A percentile compares a stretch with the other conserved stretches of the same genome.
These are phyloP conservation scores for Trialeurodes vaporariorum DNA, from an alignment of 1,140 invertebrate species.

Conservation along the genomic window DNA sequence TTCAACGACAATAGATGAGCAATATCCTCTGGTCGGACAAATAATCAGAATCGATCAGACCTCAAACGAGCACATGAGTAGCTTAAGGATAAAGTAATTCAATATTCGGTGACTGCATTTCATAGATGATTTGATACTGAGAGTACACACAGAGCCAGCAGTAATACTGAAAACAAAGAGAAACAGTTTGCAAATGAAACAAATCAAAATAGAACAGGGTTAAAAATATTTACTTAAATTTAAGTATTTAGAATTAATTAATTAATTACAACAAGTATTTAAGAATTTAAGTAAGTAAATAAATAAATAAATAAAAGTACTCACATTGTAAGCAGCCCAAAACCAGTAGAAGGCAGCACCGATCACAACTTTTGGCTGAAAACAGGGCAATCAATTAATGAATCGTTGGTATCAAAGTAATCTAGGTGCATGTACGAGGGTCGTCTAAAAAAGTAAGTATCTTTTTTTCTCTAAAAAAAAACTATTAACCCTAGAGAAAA, in stretches of 20 bases:
- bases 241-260: slow-evolving; percentile 4
- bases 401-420: too few relatives aligned
- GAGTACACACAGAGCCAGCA: slow-evolving; percentile 74
- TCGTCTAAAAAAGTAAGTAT: too few relatives aligned
- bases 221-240: slow-evolving; percentile 5
- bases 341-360: background rate
- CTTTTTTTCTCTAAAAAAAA: too few relatives aligned
- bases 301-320: background rate
- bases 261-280: slow-evolving; percentile 13
- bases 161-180: slow-evolving; percentile 54
- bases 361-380: background rate
- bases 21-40: too few relatives aligned
- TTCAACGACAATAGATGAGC: too few relatives aligned
- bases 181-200: background rate
- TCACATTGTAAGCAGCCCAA: background rate
- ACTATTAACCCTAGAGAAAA: background rate
- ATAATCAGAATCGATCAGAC: too few relatives aligned
- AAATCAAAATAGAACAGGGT: slow-evolving; percentile 12
- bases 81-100: slow-evolving; percentile 60
- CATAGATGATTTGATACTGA: slow-evolving; percentile 65
- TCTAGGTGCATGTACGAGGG: too few relatives aligned
- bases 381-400: too few relatives aligned
- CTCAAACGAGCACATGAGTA: too few relatives aligned
- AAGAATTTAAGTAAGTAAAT: slow-evolving; percentile 16
- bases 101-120: slow-evolving; percentile 76